Evolutionary conservation across 2,797 vertebrate genomes (phyloP).

Genomic region (Malurus splendens): DNA sequence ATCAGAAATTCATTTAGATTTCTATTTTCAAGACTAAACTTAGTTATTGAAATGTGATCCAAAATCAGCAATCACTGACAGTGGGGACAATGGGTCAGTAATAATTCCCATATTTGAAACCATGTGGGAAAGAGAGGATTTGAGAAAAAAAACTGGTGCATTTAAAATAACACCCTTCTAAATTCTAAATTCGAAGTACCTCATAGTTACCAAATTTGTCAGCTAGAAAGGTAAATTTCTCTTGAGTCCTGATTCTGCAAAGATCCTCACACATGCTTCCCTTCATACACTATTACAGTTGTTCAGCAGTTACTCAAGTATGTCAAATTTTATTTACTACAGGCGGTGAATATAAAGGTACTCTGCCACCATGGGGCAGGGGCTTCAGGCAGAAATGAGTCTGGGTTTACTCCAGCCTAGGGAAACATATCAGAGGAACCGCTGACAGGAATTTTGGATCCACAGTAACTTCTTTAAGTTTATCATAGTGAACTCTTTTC

Average conservation of each 20-base stretch:
- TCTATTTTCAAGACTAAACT: background rate
- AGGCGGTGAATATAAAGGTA: background rate
- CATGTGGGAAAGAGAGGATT: background rate
- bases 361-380: background rate
- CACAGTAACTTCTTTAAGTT: background rate
- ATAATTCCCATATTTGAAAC: background rate
- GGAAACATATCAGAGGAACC: background rate
- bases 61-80: background rate
- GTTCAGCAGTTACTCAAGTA: background rate
- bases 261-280: background rate
- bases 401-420: background rate
- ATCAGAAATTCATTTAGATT: background rate
- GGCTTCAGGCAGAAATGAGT: background rate
- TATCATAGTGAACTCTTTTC: background rate
- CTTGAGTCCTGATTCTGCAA: background rate
- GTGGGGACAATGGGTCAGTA: background rate
- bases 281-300: background rate
- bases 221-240: background rate
- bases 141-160: background rate
- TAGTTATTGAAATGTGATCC: background rate
- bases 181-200: background rate
- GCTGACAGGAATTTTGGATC: background rate
- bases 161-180: background rate
- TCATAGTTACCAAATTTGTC: background rate
- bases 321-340: background rate